Percentiles rank a stretch among this genome's conserved stretches.
Evolutionary conservation across 2,797 vertebrate genomes (phyloP).

Genomic region (Tinamus major): DNA sequence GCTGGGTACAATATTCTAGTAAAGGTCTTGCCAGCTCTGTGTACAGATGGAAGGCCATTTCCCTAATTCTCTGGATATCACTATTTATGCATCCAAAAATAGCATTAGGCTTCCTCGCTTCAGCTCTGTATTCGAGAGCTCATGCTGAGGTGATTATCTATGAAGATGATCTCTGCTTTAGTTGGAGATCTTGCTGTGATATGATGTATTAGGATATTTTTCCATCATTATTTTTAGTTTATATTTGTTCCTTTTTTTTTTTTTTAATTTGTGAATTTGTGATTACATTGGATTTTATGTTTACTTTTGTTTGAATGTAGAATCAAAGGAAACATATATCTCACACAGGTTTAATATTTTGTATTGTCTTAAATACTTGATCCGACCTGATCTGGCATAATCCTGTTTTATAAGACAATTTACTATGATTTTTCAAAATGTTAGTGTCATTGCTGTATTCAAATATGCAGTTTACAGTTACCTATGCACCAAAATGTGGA

Average conservation of each 20-base stretch:
- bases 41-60: not conserved
- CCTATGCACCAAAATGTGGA: not conserved
- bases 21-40: not conserved
- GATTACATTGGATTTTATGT: not conserved
- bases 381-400: not conserved
- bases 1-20: not conserved
- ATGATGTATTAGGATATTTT: not conserved
- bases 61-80: not conserved
- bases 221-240: not conserved
- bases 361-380: not conserved
- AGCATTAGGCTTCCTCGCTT: not conserved
- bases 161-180: not conserved
- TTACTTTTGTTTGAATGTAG: not conserved
- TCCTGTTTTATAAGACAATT: not conserved
- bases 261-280: not conserved
- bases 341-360: not conserved
- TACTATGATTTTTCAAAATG: not conserved
- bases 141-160: not conserved
- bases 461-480: not conserved
- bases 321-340: not conserved
- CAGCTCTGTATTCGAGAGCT: not conserved
- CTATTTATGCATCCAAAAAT: not conserved
- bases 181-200: not conserved
- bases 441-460: not conserved
- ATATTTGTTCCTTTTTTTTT: not conserved